Evolutionary conservation across 2,888 invertebrate species (phyloP), one percentile per base, ranked within the genome.

Genomic region (Rhogogaster chlorosoma): DNA sequence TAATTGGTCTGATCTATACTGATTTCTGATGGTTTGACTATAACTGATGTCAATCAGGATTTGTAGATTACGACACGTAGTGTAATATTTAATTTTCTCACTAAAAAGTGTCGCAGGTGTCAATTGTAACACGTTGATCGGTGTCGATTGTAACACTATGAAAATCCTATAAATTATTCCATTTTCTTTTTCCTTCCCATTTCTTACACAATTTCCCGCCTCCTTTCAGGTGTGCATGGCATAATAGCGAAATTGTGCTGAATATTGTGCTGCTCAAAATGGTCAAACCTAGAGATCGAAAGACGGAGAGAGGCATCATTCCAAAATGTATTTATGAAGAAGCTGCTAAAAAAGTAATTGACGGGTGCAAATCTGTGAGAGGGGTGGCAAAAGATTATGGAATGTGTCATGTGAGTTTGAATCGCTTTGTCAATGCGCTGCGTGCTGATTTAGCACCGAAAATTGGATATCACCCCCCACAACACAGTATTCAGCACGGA

Each of bases 331-430:
- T 61, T n/a, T 80, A 49, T 38, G 67, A 49, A 36, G 80, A 32
- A 77, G 84, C 71, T 12, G 70, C 71, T 22, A 84, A 49, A 83
- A 86, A 73, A 84, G 84, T 26, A 73, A 85, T 32, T 73, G 83
- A 84, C 12, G 83, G 84, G 42, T 83, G 84, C 12, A 83, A 83
- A 73, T 86, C 86, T 7, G 83, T 86, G 32, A 84, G 85, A n/a
- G n/a, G 18, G 70, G 38, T 70, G 70, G 70, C 18, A 70, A 32
- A 70, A 70, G 71, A 38, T 38, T 71, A 38, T 22, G 22, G 71
- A 71, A 71, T 38, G 38, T 67, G 71, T 38, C 36, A 71, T 3
- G 38, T 71, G 0, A 38, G 71, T 71, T 71, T 71, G 38, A 71
- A 67, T 71, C 38, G 71, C 71, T 71, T 71, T 10, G 71, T 71